Base-by-base conservation (phyloP, 2,888 invertebrate genomes). In the Hyalella azteca region DNA sequence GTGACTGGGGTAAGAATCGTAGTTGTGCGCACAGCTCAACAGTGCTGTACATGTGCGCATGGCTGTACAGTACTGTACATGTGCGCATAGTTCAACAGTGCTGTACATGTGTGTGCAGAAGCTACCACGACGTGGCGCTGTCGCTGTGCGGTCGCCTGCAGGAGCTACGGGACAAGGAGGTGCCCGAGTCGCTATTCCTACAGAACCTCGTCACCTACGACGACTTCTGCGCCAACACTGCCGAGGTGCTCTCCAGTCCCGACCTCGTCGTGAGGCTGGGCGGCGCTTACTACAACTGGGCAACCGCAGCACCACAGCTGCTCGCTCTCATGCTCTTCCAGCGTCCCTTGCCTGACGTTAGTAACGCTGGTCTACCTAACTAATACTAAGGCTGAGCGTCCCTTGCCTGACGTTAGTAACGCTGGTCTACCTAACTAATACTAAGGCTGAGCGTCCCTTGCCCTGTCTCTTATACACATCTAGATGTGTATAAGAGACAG, bases 241-340 rank as follows among this genome's bases (percentile, higher is more conserved):
- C 41, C 1, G 90, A 91, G 85, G 88, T 95, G 85, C 91, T 95
- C 84, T 91, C 93, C 86, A 93, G 93, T 85, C 93, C 95, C 59
- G 93, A 94, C 87, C 91, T 97, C 86, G 93, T 96, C 84, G 93
- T 97, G 86, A 92, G 94, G 86, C 91, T 97, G 84, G 93, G 93
- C 87, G 93, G 93, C 86, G 95, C 96, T 89, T 94, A 93, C 89
- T 93, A 95, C 90, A 94, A 93, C 86, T 97, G 97, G 96, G 91
- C 92, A 85, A 93, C 93, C 86, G 98, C 97, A 86, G 94, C 94
- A 82, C 95, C 97, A 60, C 92, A 97, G 87, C 91, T 98, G 86
- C 92, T 97, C 87, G 94, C 95, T 85, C 90, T 94, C 85, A 91
- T 95, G 84, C 93, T 94, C 85, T 98, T 94, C 90, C 93, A 95